Evolutionary conservation across 2,888 invertebrate species (phyloP).

Genomic region (Noctua janthina): DNA sequence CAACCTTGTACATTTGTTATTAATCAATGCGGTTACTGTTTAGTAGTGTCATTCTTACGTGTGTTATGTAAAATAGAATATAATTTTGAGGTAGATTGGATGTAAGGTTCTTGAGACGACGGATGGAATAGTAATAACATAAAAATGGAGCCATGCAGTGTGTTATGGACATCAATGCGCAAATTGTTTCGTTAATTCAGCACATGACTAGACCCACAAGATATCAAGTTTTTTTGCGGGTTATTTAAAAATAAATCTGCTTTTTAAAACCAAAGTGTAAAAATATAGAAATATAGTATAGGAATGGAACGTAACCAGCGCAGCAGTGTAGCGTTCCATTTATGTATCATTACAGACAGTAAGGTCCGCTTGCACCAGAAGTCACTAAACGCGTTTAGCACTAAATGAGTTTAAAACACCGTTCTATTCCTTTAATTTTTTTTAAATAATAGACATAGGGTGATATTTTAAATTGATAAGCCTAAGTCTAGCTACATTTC

Average conservation of each 20-base stretch:
- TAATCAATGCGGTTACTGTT: constrained; percentile 40
- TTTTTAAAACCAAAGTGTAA: neutral
- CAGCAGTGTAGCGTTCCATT: neutral
- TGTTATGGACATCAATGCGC: neutral
- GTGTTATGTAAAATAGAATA: constrained; percentile 39
- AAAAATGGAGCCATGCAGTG: neutral
- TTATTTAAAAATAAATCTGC: neutral
- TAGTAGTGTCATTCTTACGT: constrained; percentile 9
- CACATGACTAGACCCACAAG: neutral
- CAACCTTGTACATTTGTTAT: constrained; percentile 49
- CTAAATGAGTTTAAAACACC: neutral
- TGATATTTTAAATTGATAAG: neutral
- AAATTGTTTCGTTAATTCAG: neutral
- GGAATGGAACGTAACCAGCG: neutral
- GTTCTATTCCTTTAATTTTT: neutral
- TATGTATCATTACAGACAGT: neutral
- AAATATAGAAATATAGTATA: neutral
- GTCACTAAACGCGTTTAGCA: too few relatives aligned
- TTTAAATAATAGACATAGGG: neutral
- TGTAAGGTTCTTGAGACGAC: neutral
- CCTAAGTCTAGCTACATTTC: constrained; percentile 14
- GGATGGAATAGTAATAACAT: neutral
- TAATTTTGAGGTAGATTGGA: neutral
- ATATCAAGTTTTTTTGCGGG: neutral
- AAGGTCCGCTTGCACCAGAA: neutral